A percentile compares a stretch with the other conserved stretches of the same genome.
Conservation (phyloP, 2,888 invertebrate species). For the Cancer borealis region DNA sequence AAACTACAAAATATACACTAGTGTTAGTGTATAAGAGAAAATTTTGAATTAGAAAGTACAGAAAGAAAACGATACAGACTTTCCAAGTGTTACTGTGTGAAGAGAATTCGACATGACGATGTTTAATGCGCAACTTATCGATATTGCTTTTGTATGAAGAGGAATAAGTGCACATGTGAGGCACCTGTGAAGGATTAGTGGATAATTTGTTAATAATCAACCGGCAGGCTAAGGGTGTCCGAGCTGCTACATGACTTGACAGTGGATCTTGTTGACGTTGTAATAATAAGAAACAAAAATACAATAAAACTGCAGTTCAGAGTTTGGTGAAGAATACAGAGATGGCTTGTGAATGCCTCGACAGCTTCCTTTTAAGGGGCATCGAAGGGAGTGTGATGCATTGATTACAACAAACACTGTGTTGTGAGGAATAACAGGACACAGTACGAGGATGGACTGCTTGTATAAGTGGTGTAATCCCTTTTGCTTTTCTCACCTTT, state of each 20-base stretch:
- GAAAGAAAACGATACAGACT: not conserved
- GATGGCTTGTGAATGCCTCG: not conserved
- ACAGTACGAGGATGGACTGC: not conserved
- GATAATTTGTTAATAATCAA: too few relatives aligned
- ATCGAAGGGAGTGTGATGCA: not conserved
- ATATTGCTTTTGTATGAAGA: too few relatives aligned
- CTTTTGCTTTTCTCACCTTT: not conserved
- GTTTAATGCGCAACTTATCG: too few relatives aligned
- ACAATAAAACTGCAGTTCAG: not conserved
- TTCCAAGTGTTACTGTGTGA: not conserved
- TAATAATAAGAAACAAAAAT: not conserved
- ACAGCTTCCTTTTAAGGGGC: not conserved
- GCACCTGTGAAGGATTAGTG: too few relatives aligned
- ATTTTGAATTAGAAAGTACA: too few relatives aligned
- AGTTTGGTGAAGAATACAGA: not conserved
- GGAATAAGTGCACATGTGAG: too few relatives aligned
- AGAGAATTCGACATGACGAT: not conserved
- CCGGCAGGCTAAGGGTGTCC: not conserved
- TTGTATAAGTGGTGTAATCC: not conserved
- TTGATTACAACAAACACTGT: not conserved
- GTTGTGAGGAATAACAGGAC: not conserved
- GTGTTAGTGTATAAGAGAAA: too few relatives aligned
- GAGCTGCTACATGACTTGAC: not conserved
- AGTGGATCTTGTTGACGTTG: too few relatives aligned
- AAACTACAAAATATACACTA: too few relatives aligned